phyloP scores from a whole-genome alignment of 2,797 vertebrate species.

The Jordanella pulchra region DNA sequence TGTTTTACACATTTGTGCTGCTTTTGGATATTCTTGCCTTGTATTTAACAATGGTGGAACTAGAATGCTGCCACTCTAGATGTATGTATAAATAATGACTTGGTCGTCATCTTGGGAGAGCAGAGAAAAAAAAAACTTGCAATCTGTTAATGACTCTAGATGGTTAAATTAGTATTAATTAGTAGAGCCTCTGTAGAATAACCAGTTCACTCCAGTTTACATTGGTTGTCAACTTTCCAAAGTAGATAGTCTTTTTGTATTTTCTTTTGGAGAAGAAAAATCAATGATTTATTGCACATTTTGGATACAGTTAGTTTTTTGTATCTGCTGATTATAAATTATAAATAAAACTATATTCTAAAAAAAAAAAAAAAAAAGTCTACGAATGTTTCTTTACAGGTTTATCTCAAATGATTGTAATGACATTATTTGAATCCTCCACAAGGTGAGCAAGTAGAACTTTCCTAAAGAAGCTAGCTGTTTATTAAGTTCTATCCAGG shows the following conservation, averaged over 20 bases:
- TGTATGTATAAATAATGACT: slow-evolving; percentile 73
- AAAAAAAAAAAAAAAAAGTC: slow-evolving; percentile 46
- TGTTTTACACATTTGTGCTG: slow-evolving; percentile 85
- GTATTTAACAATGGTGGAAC: slow-evolving; percentile 71
- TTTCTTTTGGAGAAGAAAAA: slow-evolving; percentile 87
- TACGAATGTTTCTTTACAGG: neutral
- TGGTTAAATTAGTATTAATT: slow-evolving; percentile 83
- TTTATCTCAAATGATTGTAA: too few relatives aligned
- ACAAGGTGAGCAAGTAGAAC: too few relatives aligned
- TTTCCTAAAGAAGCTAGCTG: neutral
- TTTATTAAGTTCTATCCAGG: neutral
- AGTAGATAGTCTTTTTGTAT: slow-evolving; percentile 84
- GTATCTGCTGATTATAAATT: slow-evolving; percentile 95
- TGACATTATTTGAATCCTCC: too few relatives aligned
- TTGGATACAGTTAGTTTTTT: slow-evolving; percentile 95
- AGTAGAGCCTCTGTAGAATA: slow-evolving; percentile 82
- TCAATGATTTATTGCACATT: slow-evolving; percentile 98
- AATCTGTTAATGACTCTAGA: slow-evolving; percentile 76
- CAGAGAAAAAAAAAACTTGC: slow-evolving; percentile 64
- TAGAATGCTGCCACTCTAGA: slow-evolving; percentile 74
- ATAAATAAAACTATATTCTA: slow-evolving; percentile 94
- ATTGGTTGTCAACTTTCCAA: slow-evolving; percentile 86
- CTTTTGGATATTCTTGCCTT: slow-evolving; percentile 83
- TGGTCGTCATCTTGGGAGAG: slow-evolving; percentile 76
- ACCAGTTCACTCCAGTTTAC: slow-evolving; percentile 91